phyloP scores from a whole-genome alignment of 1,140 invertebrate genomes.

The Conus betulinus region DNA sequence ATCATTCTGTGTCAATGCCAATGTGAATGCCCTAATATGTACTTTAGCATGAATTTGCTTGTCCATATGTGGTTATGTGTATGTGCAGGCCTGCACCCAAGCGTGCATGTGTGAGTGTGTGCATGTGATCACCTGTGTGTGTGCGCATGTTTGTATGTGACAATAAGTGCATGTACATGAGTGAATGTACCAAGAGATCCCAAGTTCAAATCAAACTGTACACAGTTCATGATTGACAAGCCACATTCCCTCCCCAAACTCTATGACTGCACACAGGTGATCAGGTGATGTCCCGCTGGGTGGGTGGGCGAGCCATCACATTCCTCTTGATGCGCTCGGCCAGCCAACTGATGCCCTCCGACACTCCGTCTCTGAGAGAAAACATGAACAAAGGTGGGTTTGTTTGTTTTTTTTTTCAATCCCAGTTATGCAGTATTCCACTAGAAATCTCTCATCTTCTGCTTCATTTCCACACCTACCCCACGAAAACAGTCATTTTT shows the following conservation, averaged over 20 bases:
- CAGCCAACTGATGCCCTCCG: constrained; percentile 96
- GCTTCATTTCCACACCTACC: too few species aligned
- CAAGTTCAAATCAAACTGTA: neutral
- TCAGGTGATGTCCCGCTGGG: constrained; percentile 73
- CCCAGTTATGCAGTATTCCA: too few species aligned
- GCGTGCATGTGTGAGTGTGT: too few species aligned
- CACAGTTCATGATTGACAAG: neutral
- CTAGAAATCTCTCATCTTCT: too few species aligned
- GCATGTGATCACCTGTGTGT: constrained; percentile 9
- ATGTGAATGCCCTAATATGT: neutral
- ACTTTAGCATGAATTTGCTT: neutral
- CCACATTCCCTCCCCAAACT: neutral
- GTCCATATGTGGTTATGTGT: neutral
- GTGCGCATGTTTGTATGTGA: neutral
- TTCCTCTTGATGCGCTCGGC: constrained; percentile 96
- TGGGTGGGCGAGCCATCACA: constrained; percentile 86
- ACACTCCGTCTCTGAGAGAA: constrained; percentile 88
- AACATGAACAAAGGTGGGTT: too few species aligned
- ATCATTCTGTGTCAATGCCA: too few species aligned
- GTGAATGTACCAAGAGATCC: neutral
- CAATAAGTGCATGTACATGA: constrained; percentile 28
- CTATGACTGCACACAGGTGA: neutral
- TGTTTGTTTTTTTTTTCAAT: too few species aligned
- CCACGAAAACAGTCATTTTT: too few species aligned
- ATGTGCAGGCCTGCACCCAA: neutral